Conservation (phyloP, 2,113 vertebrate genomes). For the Aphyosemion australe region DNA sequence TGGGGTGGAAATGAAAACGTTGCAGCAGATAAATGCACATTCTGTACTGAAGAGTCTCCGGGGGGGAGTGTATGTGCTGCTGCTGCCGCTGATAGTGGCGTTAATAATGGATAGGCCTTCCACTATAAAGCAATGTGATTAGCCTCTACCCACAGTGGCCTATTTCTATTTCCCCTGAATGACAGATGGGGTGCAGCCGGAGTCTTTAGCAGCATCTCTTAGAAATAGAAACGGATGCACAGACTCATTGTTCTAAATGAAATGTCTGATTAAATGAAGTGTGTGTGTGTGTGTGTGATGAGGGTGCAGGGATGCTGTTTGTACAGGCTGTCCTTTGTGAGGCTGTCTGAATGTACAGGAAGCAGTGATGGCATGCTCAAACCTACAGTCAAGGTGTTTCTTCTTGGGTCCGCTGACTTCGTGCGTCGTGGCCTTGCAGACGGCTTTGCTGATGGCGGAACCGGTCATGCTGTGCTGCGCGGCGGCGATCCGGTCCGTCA, state of each 20-base stretch:
- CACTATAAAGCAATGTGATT: conserved; percentile 62
- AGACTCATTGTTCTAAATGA: no score
- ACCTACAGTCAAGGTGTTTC: conserved; percentile 93
- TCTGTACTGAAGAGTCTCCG: conserved; percentile 49
- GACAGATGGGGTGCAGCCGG: conserved; percentile 50
- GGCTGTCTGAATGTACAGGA: conserved; percentile 35
- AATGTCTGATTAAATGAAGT: conserved; percentile 41
- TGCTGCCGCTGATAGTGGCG: conserved; percentile 46
- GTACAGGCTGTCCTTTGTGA: conserved; percentile 55
- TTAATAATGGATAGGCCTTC: conserved; percentile 69
- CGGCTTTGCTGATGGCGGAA: conserved; percentile 86
- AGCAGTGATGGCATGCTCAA: conserved; percentile 65
- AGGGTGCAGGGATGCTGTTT: conserved; percentile 31
- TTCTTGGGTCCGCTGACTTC: conserved; percentile 93
- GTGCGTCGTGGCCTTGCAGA: conserved; percentile 91
- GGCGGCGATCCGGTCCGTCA: conserved; percentile 88
- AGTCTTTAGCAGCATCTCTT: not conserved
- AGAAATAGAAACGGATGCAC: no score
- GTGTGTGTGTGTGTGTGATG: not conserved
- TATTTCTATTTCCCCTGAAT: conserved; percentile 63
- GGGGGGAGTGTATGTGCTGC: conserved; percentile 25
- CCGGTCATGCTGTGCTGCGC: conserved; percentile 90
- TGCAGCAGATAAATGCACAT: conserved; percentile 46
- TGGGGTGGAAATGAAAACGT: conserved; percentile 3
- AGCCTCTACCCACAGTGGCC: conserved; percentile 62